phyloP scores from a whole-genome alignment of 2,113 vertebrate species.

The Protobothrops mucrosquamatus region DNA sequence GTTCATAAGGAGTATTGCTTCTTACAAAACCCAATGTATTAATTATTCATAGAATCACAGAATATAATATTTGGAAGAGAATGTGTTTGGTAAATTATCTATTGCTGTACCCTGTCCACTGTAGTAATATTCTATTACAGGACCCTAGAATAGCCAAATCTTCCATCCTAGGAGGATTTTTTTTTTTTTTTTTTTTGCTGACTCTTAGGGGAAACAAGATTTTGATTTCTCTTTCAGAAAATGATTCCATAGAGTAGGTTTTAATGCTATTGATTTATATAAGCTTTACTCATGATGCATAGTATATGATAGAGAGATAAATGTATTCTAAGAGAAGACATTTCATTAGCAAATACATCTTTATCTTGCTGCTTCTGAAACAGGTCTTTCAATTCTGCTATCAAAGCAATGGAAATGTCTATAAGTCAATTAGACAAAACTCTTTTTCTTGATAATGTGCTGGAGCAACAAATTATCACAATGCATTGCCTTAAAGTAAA shows the following conservation, averaged over 20 bases:
- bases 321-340: background rate
- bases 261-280: background rate
- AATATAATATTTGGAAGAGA: background rate
- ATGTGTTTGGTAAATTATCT: background rate
- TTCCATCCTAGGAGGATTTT: background rate
- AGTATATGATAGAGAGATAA: background rate
- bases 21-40: background rate
- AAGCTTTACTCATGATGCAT: background rate
- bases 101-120: background rate
- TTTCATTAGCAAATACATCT: background rate
- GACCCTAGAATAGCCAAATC: background rate
- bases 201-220: background rate
- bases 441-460: background rate
- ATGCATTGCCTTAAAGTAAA: background rate
- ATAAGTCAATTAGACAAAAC: background rate
- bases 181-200: background rate
- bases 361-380: background rate
- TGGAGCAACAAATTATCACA: conserved; percentile 6
- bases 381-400: background rate
- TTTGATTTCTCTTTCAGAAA: conserved; percentile 16
- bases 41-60: background rate
- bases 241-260: background rate
- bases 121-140: background rate
- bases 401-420: conserved; percentile 2
- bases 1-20: background rate